Evolutionary conservation across 2,797 vertebrate genomes (phyloP), one percentile per base, ranked within the genome.

Genomic region (Gymnodraco acuticeps): DNA sequence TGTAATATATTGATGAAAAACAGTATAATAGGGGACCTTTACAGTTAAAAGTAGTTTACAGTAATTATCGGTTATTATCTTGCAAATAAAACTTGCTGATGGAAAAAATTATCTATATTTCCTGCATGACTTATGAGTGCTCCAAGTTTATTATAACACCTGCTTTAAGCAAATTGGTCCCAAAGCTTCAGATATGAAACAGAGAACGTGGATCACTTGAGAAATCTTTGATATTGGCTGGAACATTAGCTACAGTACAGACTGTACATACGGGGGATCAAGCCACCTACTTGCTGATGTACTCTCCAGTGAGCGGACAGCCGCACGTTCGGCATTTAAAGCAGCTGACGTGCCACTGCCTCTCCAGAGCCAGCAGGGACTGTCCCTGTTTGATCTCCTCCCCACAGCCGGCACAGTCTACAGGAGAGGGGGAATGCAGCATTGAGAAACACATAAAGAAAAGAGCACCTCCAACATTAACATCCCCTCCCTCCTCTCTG

Each of bases 261-360:
- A 45, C 3, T 5, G 23, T 23, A 45, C 56, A 69, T 15, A 6
- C 0, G 45, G 11, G 46, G 53, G 45, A 63, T 70, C 2, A 46
- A 65, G 51, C 48, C 73, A 96, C 97, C 80, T 93, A 99, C 97
- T 98, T 99, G 97, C 97, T 98, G 94, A 99, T 99, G 94, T 99
- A 99, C 84, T 99, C 98, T 72, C 96, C 97, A 0, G 98, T 99
- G 80, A 99, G 96, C 64, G 96, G 89, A 66, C 95, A 91, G 48
- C 96, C 95, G 1, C 98, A 99, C 0, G 96, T 97, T 81, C 95
- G 95, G 88, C 98, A 99, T 92, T 97, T 98, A 92, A 99, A 99
- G 87, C 98, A 99, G 93, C 96, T 97, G 94, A 99, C 95, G 0
- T 99, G 98, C 98, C 98, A 99, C 91, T 99, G 98, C 84, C 97